Percentiles rank a stretch among this genome's conserved stretches.
phyloP scores from a whole-genome alignment of 2,113 vertebrate species.

The Trichechus manatus region DNA sequence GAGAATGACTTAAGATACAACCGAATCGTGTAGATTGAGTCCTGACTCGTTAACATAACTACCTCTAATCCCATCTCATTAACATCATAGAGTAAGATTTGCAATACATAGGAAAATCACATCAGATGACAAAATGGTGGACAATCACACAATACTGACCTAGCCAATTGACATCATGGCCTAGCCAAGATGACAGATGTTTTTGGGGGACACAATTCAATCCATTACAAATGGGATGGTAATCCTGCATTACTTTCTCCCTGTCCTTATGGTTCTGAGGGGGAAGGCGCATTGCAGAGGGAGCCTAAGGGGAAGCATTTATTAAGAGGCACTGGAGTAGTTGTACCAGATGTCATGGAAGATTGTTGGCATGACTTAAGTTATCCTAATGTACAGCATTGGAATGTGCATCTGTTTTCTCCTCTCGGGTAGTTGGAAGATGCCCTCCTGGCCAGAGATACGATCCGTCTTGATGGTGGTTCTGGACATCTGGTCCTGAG shows the following conservation, averaged over 20 bases:
- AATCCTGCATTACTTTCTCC: neutral
- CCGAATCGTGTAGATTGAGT: too few relatives aligned
- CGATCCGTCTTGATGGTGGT: neutral
- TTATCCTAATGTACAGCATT: neutral
- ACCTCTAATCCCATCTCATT: too few relatives aligned
- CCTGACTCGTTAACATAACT: too few relatives aligned
- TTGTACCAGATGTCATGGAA: neutral
- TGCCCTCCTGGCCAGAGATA: neutral
- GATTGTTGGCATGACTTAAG: neutral
- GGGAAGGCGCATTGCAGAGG: rapidly evolving
- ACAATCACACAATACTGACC: too few relatives aligned
- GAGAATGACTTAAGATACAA: too few relatives aligned
- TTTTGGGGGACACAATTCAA: too few relatives aligned
- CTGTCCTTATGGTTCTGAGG: neutral
- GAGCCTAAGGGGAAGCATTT: neutral
- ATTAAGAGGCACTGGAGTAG: neutral
- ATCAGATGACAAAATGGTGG: too few relatives aligned
- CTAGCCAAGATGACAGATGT: too few relatives aligned
- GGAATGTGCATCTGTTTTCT: constrained; percentile 39
- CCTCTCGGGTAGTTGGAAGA: neutral
- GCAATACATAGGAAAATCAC: too few relatives aligned
- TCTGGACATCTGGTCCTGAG: constrained; percentile 53
- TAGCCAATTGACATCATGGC: too few relatives aligned
- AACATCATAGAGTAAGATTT: too few relatives aligned
- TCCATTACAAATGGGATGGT: neutral